Percentiles rank a stretch among this genome's conserved stretches.
These are phyloP conservation scores for Rhagium mordax DNA, from an alignment of 2,888 invertebrate genomes.

Conservation along the genomic window DNA sequence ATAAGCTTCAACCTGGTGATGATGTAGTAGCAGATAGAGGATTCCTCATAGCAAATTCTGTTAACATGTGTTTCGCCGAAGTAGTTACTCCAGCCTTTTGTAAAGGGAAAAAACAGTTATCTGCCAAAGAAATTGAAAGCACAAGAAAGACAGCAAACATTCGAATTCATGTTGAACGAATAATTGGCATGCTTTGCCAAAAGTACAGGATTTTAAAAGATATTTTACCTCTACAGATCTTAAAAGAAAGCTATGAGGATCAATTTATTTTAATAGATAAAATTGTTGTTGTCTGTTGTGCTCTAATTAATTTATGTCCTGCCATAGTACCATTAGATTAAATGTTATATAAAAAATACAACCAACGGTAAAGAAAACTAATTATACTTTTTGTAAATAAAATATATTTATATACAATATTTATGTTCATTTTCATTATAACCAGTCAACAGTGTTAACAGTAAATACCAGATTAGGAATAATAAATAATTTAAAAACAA, in stretches of 20 bases:
- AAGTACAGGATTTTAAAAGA: conserved; percentile 33
- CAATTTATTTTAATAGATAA: not conserved
- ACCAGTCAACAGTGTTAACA: too few relatives aligned
- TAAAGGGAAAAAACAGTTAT: conserved; percentile 19
- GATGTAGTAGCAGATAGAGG: conserved; percentile 30
- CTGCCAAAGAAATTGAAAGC: conserved; percentile 24
- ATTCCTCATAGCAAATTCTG: conserved; percentile 30
- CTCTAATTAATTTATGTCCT: not conserved
- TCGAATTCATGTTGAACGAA: conserved; percentile 30
- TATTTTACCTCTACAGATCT: conserved; percentile 25
- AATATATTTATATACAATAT: too few relatives aligned
- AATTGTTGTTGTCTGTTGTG: conserved; percentile 1
- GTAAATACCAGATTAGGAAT: too few relatives aligned
- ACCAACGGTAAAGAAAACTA: not conserved
- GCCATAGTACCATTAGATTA: not conserved
- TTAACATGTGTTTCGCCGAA: conserved; percentile 24
- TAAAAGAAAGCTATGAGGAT: conserved; percentile 20
- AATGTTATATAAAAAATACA: not conserved
- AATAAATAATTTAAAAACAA: too few relatives aligned
- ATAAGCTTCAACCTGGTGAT: conserved; percentile 28
- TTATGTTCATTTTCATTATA: too few relatives aligned
- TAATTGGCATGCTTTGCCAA: too few relatives aligned
- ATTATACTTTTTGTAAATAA: not conserved
- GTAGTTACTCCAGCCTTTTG: conserved; percentile 16
- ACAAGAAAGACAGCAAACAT: conserved; percentile 13